Conservation (phyloP, 2,888 invertebrate species). For the Ophion costatus region DNA sequence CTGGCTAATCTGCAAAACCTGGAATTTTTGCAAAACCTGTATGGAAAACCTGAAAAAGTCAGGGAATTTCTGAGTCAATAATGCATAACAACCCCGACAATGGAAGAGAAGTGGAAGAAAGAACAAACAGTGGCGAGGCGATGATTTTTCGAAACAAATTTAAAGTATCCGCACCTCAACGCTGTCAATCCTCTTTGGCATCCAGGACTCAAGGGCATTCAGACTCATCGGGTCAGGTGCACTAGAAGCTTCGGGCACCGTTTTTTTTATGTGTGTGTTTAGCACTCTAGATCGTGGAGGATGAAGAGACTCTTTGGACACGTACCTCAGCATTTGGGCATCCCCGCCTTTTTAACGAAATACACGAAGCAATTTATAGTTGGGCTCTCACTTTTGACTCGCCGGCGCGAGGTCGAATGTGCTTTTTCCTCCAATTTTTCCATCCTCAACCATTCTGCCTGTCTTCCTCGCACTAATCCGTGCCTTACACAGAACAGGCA, state of each 20-base stretch:
- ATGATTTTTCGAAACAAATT: conserved; percentile 7
- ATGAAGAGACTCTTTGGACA: conserved; percentile 14
- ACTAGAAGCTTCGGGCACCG: no score
- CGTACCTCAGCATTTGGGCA: conserved; percentile 57
- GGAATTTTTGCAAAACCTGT: no score
- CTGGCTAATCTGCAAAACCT: no score
- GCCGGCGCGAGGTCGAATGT: conserved; percentile 53
- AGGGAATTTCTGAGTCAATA: no score
- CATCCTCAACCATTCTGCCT: conserved; percentile 15
- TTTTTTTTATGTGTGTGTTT: not conserved
- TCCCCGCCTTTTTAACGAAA: conserved; percentile 60
- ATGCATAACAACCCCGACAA: no score
- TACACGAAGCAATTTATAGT: conserved; percentile 65
- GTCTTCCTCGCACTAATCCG: conserved; percentile 38
- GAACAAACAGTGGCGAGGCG: not conserved
- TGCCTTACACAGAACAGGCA: not conserved
- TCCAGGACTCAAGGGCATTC: not conserved
- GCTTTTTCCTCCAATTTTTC: conserved; percentile 6
- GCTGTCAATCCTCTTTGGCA: no score
- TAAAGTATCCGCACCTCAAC: not conserved
- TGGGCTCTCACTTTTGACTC: conserved; percentile 62
- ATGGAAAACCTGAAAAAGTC: no score
- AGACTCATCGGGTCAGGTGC: no score
- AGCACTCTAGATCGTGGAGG: not conserved
- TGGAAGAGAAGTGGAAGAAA: no score